A percentile compares a stretch with the other conserved stretches of the same genome.
phyloP scores from a whole-genome alignment of 2,113 vertebrate genomes.

The Steatornis caripensis region DNA sequence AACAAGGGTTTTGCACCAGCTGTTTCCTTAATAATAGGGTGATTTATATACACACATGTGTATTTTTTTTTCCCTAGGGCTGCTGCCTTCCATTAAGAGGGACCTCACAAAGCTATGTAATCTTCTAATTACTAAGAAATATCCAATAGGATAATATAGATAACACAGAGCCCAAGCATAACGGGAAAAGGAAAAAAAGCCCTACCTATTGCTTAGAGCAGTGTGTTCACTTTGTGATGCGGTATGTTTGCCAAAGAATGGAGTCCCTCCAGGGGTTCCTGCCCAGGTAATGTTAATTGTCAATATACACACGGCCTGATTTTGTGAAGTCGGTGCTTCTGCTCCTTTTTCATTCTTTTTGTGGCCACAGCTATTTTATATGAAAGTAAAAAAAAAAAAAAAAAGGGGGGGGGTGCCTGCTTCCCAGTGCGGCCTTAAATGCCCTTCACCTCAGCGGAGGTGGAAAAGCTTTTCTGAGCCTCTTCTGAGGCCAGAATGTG shows the following conservation, averaged over 20 bases:
- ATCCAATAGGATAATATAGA: neutral
- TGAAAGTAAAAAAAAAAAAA: neutral
- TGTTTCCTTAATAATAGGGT: neutral
- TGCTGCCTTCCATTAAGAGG: neutral
- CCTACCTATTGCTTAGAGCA: neutral
- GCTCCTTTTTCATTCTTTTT: neutral
- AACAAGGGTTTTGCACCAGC: neutral
- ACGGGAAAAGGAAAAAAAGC: neutral
- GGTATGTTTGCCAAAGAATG: too few relatives aligned
- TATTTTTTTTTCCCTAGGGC: neutral
- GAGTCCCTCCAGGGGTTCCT: neutral
- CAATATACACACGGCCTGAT: neutral
- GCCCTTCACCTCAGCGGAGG: neutral
- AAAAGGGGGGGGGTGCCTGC: too few relatives aligned
- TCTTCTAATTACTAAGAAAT: neutral
- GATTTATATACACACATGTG: rapidly evolving
- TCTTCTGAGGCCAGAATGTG: rapidly evolving
- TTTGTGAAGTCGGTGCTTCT: neutral
- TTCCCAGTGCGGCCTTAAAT: neutral
- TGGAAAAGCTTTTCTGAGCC: too few relatives aligned
- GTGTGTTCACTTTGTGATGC: neutral
- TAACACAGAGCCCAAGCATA: neutral
- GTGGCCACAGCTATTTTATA: neutral
- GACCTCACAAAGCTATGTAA: neutral
- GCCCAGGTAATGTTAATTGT: rapidly evolving